Evolutionary conservation across 2,888 invertebrate species (phyloP).

Genomic region (Augiades crinisus): DNA sequence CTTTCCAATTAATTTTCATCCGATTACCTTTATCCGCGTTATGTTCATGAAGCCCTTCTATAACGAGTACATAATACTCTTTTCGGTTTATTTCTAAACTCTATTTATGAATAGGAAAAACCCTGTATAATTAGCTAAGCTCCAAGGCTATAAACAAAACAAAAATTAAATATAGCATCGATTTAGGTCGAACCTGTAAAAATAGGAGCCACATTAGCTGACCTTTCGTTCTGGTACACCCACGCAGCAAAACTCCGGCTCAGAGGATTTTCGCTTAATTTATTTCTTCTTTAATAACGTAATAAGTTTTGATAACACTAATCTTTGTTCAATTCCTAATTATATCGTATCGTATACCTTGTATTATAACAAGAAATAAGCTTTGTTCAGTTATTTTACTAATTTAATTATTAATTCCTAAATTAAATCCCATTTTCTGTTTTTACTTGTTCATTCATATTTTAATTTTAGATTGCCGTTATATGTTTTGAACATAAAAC

Average conservation of each 20-base stretch:
- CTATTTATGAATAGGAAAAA: not conserved
- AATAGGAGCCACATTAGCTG: not conserved
- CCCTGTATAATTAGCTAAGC: not conserved
- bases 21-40: no score
- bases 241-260: not conserved
- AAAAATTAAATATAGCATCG: not conserved
- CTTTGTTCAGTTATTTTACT: no score
- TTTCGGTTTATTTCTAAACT: not conserved
- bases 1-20: no score
- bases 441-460: no score
- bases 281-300: not conserved
- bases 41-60: no score
- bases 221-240: constrained; percentile 1
- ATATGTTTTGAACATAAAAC: no score
- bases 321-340: not conserved
- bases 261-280: not conserved
- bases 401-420: no score
- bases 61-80: no score
- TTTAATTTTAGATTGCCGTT: no score
- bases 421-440: no score
- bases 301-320: not conserved
- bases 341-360: no score
- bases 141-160: not conserved
- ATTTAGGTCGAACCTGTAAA: constrained; percentile 3
- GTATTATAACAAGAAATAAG: no score